Base-by-base conservation (phyloP, 2,797 vertebrate species). In the Mergus octosetaceus region DNA sequence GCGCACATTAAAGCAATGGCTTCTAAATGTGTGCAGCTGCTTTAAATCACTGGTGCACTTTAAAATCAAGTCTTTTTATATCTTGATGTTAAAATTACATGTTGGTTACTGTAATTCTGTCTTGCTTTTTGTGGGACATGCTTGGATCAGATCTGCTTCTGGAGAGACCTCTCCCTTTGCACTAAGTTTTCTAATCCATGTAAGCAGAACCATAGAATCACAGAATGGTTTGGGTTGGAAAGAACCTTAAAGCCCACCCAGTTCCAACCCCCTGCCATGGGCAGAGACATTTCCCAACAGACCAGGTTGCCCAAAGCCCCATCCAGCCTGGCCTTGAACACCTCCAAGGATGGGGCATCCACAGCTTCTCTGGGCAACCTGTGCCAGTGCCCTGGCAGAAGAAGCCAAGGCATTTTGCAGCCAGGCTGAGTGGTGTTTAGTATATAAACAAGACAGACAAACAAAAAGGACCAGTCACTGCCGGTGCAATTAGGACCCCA, bases 61-160 rank as follows among this genome's bases (percentile, higher is more conserved):
- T 95, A 95, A 94, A 95, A 96, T 97, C 57, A 94, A 74, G 92
- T 86, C 95, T 97, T 96, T 95, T 95, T 97, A 96, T 97, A 97
- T 96, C 93, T 74, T 96, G 96, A 97, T 97, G 97, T 97, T 93
- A 96, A 98, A 98, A 97, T 97, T 97, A 97, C 96, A 97, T 71
- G 87, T 97, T 97, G 96, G 96, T 96, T 95, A 93, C 95, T 92
- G 53, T 97, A 97, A 98, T 97, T 97, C 97, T 85, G 95, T 95
- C 96, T 93, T 96, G 87, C 77, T 96, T 97, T 97, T 95, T 92
- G 76, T 72, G 94, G 95, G 74, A 86, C 92, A 93, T 96, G 91
- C 61, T 89, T 94, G 94, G 92, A 97, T 73, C 81, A 93, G 72
- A 91, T 93, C 60, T 84, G 83, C 87, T 94, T 97, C 93, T 96